Evolutionary conservation across 64 coral and sea anemone species (phyloP), one percentile per base, ranked within the genome.

Genomic region (Porites australiensis): DNA sequence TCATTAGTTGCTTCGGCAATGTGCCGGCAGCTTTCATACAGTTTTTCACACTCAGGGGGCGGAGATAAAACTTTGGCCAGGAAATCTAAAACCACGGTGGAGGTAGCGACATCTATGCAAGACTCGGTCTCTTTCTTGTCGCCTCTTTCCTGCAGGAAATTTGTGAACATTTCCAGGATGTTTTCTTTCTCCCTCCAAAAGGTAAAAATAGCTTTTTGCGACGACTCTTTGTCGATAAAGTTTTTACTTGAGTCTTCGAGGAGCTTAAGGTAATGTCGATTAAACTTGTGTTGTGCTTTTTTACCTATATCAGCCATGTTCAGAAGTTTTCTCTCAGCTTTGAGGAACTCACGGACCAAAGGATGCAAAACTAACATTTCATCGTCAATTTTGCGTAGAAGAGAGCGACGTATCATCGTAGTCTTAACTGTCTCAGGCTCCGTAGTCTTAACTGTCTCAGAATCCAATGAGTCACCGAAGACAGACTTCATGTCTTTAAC

Each of bases 51-150:
- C 58, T 63, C 23, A 15, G 11, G 3, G 21, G 79, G 79, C 0
- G 79, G 79, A 13, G 79, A 45, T 82, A 82, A 15, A 47, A 82
- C 79, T 82, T 64, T 82, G 7, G 79, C 53, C 58, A 82, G 44
- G 14, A 82, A 82, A 82, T 64, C 58, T 6, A 82, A 21, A 5
- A 82, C 79, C 58, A 63, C 57, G 6, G 58, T 82, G 14, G 57
- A 47, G 57, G 64, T 82, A 2, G 15, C 79, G 11, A 64, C 79
- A 45, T 82, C 79, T 45, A 82, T 16, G 47, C 15, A 44, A 2
- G 8, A n/a, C 6, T 19, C 18, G 19, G 49, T 51, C 14, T 76
- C 27, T 19, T 52, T 45, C 50, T 6, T 0, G 50, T 76, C 73
- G 14, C 46, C 50, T n/a, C 15, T 16, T 44, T 75, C 47, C 19